Base-by-base conservation (phyloP, 2,113 vertebrate genomes). In the Sceloporus undulatus region DNA sequence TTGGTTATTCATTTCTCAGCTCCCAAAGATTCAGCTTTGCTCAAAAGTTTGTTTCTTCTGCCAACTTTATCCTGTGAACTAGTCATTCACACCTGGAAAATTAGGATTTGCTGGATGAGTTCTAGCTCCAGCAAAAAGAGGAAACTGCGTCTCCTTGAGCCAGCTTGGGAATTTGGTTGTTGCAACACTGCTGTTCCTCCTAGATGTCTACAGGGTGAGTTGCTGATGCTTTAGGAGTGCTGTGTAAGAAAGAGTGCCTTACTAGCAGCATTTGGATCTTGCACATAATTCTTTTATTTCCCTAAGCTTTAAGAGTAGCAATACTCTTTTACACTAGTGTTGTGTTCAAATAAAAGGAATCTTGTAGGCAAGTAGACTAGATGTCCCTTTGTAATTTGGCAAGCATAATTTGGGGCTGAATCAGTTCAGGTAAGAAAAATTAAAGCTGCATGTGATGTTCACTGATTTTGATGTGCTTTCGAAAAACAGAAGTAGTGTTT, bases 1-100 rank as follows among this genome's bases (percentile, higher is more conserved):
- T 81, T 75, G 29, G 74, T 79, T 92, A 52, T 68, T 40, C 66
- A 27, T 6, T 85, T 91, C 3, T 19, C 56, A 7, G 71, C 56
- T 48, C 59, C 71, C 56, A 38, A 87, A 1, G 7, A n/a, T 70
- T 88, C 84, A 73, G 21, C 10, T 85, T 86, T 86, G 9, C 7
- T 29, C 2, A 89, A 85, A 71, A 88, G 5, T 38, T 65, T 48
- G 38, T 29, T 38, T 19, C 66, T 42, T 74, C 18, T 74, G 34
- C 42, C 54, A 48, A 25, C 38, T 68, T 87, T 27, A 34, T 87
- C 29, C 21, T 76, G 13, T 25, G 62, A 66, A 21, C 34, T 66
- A 25, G 25, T 74, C 40, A 40, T 19, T 54, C 29, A 9, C 74
- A 82, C n/a, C 7, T 23, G 56, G 29, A 2, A 10, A 4, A 38